Percentiles rank a stretch among this genome's conserved stretches.
These are phyloP conservation scores for Raja brachyura DNA, from an alignment of 2,113 vertebrate species.

Conservation along the genomic window DNA sequence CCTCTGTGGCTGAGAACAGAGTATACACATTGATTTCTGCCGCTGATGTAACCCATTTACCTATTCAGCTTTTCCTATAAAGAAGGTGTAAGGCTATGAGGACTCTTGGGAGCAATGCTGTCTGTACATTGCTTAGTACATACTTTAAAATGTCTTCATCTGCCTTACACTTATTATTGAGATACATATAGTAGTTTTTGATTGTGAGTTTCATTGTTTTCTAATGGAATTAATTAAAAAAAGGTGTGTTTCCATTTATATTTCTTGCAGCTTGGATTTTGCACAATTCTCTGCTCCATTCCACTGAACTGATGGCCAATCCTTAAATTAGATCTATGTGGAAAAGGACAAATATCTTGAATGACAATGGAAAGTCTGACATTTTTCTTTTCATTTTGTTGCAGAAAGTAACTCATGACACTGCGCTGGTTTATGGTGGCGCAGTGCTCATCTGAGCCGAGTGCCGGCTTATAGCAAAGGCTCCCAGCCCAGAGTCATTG, in stretches of 20 bases:
- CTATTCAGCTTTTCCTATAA: slow-evolving; percentile 69
- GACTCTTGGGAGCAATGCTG: slow-evolving; percentile 68
- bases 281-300: no score
- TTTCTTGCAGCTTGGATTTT: neutral
- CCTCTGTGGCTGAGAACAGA: slow-evolving; percentile 63
- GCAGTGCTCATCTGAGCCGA: neutral
- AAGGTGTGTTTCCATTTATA: neutral
- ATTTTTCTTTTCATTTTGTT: slow-evolving; percentile 5
- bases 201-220: slow-evolving; percentile 31
- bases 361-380: neutral
- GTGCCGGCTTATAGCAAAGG: neutral
- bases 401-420: neutral
- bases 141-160: slow-evolving; percentile 70
- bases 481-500: no score
- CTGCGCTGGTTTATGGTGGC: neutral
- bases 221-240: neutral
- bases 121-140: slow-evolving; percentile 64
- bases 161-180: slow-evolving; percentile 50
- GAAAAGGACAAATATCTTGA: neutral
- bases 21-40: slow-evolving; percentile 74
- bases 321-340: slow-evolving; percentile 1
- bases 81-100: slow-evolving; percentile 63
- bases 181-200: slow-evolving; percentile 45
- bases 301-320: neutral
- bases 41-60: slow-evolving; percentile 72